Evolutionary conservation across 2,888 invertebrate species (phyloP).

Genomic region (Agrotis segetum): DNA sequence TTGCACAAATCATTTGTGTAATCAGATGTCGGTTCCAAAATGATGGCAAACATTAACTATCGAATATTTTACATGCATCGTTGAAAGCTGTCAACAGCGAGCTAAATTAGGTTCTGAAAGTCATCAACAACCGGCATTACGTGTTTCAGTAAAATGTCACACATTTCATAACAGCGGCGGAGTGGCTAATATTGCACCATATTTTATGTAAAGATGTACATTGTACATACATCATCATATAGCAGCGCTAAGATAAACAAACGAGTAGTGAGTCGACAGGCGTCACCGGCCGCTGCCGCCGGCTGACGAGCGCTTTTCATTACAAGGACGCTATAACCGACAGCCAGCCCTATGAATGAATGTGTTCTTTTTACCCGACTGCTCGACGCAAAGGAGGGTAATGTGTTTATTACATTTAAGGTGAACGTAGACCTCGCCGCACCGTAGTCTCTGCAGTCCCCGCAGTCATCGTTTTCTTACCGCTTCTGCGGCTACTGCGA

Average conservation of each 20-base stretch:
- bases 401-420: too few relatives aligned
- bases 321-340: background rate
- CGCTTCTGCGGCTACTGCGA: too few relatives aligned
- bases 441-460: too few relatives aligned
- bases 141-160: conserved; percentile 10
- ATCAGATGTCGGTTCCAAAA: conserved; percentile 5
- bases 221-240: background rate
- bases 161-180: conserved; percentile 1
- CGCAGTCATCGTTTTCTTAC: too few relatives aligned
- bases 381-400: too few relatives aligned
- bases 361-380: too few relatives aligned
- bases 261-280: background rate
- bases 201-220: conserved; percentile 25
- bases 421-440: too few relatives aligned
- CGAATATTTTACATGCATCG: conserved; percentile 11
- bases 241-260: conserved; percentile 7
- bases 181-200: conserved; percentile 25
- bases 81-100: conserved; percentile 26
- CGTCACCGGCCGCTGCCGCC: background rate
- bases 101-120: conserved; percentile 17
- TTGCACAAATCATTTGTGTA: background rate
- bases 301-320: background rate
- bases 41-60: background rate
- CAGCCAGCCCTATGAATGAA: background rate
- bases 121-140: background rate